Evolutionary conservation across 2,113 vertebrate species (phyloP).

Genomic region (Gopherus evgoodei): DNA sequence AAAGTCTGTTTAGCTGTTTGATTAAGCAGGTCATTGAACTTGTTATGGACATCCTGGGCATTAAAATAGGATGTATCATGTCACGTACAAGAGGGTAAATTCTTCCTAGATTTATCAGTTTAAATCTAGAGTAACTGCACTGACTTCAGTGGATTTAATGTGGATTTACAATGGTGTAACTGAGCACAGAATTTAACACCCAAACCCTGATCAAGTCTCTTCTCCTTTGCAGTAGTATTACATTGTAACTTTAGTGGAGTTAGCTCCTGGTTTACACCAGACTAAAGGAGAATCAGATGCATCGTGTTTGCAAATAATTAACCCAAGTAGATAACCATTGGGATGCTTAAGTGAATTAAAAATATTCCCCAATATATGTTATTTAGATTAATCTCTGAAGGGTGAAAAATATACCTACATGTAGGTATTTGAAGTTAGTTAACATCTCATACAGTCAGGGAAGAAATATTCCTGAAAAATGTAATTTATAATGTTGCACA

Average conservation of each 20-base stretch:
- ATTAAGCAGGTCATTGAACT: conserved; percentile 1
- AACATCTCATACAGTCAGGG: background rate
- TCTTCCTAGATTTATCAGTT: background rate
- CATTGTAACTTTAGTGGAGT: background rate
- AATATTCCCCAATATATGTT: background rate
- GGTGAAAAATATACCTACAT: background rate
- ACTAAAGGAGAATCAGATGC: background rate
- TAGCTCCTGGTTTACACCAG: background rate
- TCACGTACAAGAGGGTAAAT: background rate
- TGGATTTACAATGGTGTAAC: background rate
- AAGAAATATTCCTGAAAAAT: background rate
- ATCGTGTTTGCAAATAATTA: background rate
- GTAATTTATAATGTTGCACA: background rate
- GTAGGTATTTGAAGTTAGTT: background rate
- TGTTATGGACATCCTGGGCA: background rate
- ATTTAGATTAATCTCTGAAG: rapidly evolving
- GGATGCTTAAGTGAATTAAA: background rate
- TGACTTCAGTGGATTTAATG: conserved; percentile 2
- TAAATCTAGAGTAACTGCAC: conserved; percentile 23
- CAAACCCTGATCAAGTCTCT: background rate
- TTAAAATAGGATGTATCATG: background rate
- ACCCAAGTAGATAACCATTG: background rate
- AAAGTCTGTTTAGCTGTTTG: background rate
- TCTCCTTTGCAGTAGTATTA: background rate
- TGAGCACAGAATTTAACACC: background rate